Conservation (phyloP, 2,797 vertebrate genomes). For the Thamnophis elegans region DNA sequence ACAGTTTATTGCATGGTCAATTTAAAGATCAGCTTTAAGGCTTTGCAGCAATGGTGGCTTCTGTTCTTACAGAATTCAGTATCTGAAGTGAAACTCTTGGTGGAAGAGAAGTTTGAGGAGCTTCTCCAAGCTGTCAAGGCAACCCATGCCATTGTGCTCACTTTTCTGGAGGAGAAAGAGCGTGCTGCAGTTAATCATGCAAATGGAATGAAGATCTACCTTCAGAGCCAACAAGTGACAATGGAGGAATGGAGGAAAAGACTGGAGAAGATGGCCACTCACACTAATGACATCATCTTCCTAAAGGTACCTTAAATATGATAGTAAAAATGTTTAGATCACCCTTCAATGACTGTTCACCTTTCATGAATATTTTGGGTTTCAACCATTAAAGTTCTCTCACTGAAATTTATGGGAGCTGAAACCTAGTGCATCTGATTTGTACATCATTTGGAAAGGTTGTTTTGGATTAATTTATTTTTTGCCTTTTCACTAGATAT, state of each 20-base stretch:
- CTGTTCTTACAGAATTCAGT: conserved; percentile 65
- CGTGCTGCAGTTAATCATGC: conserved; percentile 77
- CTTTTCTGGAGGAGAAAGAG: conserved; percentile 80
- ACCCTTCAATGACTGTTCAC: background rate
- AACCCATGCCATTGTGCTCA: conserved; percentile 72
- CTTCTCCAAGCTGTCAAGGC: conserved; percentile 74
- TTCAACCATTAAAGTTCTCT: background rate
- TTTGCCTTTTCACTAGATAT: background rate
- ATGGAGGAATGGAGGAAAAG: conserved; percentile 76
- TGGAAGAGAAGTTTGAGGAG: conserved; percentile 75
- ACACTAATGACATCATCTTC: conserved; percentile 78
- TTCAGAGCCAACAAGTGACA: conserved; percentile 74
- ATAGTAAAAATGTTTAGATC: background rate
- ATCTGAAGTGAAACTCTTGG: conserved; percentile 73
- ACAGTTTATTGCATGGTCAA: background rate
- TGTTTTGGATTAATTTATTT: background rate
- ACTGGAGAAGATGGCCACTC: conserved; percentile 74
- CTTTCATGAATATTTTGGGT: background rate
- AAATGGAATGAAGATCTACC: conserved; percentile 77
- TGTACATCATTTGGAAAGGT: background rate
- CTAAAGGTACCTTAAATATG: conserved; percentile 71
- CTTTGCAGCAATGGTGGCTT: background rate
- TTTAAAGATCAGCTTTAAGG: background rate
- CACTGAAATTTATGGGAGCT: background rate
- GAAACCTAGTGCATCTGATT: background rate